Conservation (phyloP, 2,888 invertebrate species). For the Allophyes oxyacanthae region DNA sequence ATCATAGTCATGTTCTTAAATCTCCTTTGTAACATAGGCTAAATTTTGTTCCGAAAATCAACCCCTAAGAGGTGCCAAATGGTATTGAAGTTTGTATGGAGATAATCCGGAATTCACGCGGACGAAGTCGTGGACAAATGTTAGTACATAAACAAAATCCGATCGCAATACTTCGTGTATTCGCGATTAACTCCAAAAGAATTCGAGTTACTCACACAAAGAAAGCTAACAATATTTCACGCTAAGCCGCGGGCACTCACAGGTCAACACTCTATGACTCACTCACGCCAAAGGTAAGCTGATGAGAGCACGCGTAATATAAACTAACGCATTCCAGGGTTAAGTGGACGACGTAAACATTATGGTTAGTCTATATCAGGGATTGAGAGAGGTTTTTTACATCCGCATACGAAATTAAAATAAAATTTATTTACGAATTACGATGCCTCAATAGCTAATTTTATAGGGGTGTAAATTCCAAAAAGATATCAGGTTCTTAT, state of each 20-base stretch:
- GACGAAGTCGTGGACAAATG: too few species aligned
- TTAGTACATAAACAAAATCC: constrained; percentile 13
- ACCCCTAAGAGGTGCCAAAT: too few species aligned
- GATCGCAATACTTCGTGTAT: constrained; percentile 35
- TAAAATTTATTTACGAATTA: neutral
- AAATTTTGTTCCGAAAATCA: too few species aligned
- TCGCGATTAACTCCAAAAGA: constrained; percentile 48
- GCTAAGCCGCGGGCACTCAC: constrained; percentile 36
- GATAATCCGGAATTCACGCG: too few species aligned
- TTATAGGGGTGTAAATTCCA: too few species aligned
- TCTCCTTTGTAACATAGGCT: too few species aligned
- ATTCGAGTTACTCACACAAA: constrained; percentile 52
- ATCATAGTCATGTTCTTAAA: too few species aligned
- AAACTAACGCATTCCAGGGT: constrained; percentile 52
- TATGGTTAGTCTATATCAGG: constrained; percentile 6
- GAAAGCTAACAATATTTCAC: constrained; percentile 48
- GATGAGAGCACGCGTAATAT: constrained; percentile 49
- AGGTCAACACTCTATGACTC: constrained; percentile 82
- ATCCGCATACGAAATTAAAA: neutral
- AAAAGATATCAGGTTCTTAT: too few species aligned
- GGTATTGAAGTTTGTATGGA: too few species aligned
- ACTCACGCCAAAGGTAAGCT: constrained; percentile 65
- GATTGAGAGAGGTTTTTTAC: neutral
- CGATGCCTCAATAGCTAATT: neutral
- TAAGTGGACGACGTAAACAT: constrained; percentile 54